Percentiles rank a stretch among this genome's conserved stretches.
phyloP scores from a whole-genome alignment of 1,140 invertebrate genomes.

The Drosophila persimilis region DNA sequence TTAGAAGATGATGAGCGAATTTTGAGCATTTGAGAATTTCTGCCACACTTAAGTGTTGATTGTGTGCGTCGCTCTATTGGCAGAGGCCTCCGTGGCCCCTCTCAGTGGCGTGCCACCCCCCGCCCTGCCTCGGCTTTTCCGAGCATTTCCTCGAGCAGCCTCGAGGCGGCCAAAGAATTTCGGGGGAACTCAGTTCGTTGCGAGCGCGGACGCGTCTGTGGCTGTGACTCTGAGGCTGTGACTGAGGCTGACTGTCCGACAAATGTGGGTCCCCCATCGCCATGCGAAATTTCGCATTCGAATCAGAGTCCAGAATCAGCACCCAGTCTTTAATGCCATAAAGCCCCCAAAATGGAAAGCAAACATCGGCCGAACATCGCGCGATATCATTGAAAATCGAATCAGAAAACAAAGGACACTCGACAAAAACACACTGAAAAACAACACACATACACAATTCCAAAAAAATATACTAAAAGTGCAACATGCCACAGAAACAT shows the following conservation, averaged over 20 bases:
- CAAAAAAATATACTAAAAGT: conserved; percentile 32
- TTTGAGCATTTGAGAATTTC: conserved; percentile 75
- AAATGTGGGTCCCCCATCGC: conserved; percentile 53
- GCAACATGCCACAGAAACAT: conserved; percentile 55
- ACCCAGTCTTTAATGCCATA: conserved; percentile 38
- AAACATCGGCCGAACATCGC: conserved; percentile 12
- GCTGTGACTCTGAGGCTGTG: conserved; percentile 39
- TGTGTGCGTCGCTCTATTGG: conserved; percentile 78
- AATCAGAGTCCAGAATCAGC: conserved; percentile 27
- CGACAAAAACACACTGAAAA: conserved; percentile 38
- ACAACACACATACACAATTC: conserved; percentile 17
- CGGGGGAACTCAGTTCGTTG: conserved; percentile 74
- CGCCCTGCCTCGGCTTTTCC: conserved; percentile 18
- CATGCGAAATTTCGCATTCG: conserved; percentile 61
- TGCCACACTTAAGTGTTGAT: conserved; percentile 78
- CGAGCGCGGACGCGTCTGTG: conserved; percentile 73
- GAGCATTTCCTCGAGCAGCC: conserved; percentile 35
- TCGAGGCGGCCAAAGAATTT: conserved; percentile 53
- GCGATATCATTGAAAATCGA: conserved; percentile 59
- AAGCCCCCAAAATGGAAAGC: conserved; percentile 34
- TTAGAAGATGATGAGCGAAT: conserved; percentile 76
- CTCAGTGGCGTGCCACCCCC: not conserved
- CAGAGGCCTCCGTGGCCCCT: conserved; percentile 32
- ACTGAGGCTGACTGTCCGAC: conserved; percentile 42
- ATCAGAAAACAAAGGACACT: conserved; percentile 31